Conservation (phyloP, 2,888 invertebrate genomes). For the Phalera bucephala region DNA sequence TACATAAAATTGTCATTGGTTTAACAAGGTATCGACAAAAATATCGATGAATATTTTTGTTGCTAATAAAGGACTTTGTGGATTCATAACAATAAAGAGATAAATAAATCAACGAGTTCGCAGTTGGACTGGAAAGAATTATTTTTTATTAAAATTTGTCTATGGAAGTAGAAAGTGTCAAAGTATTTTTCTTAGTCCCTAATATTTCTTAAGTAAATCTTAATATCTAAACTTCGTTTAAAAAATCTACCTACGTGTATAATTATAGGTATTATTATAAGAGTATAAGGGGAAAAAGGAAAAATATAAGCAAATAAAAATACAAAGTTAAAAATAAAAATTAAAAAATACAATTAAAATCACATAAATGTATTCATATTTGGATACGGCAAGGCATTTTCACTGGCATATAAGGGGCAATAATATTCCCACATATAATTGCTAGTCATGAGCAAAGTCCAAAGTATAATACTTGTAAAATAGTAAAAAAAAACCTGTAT, state of each 20-base stretch:
- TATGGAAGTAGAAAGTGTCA: conserved; percentile 1
- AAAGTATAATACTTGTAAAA: no score
- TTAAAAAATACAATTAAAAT: no score
- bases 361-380: no score
- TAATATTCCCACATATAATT: no score
- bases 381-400: no score
- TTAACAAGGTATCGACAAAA: conserved; percentile 1
- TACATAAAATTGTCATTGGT: conserved; percentile 3
- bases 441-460: no score
- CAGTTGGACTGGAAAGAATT: background rate
- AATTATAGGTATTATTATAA: background rate
- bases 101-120: background rate
- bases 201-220: background rate
- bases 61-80: background rate
- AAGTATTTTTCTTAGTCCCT: background rate
- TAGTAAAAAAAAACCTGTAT: no score
- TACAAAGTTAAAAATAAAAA: no score
- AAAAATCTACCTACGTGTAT: background rate
- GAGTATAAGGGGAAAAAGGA: no score
- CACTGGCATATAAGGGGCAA: no score
- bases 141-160: conserved; percentile 3
- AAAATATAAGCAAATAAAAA: no score
- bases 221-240: background rate
- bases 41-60: background rate
- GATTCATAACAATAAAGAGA: background rate